Evolutionary conservation across 2,797 vertebrate genomes (phyloP), one percentile per base, ranked within the genome.

Genomic region (Spheniscus humboldti): DNA sequence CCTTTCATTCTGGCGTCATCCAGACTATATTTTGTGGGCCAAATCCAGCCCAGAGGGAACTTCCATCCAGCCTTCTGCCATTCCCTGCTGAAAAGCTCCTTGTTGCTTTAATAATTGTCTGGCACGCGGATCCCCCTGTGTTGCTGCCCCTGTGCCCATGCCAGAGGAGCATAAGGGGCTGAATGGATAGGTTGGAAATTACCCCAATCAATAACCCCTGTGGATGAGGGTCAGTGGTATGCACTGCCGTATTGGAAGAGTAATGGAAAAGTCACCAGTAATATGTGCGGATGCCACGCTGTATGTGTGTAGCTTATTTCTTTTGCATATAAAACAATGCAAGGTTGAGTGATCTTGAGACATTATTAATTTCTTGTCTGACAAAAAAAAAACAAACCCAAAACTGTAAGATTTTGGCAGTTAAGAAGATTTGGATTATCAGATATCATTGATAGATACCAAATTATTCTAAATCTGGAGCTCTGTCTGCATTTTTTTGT

Each of bases 1-100:
- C 55, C 71, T 88, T 86, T 87, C 50, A 27, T 87, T 76, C 93
- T 95, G 84, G 80, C 92, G 89, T 92, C 69, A 83, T 72, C 62
- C 50, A 50, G 45, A 50, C 41, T 84, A 7, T 69, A 35, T 92
- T 80, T 85, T 31, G 14, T 88, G 67, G 56, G 56, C 64, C 81
- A 71, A 67, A 89, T 89, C 19, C 52, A 87, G 23, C 48, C 64
- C 30, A 56, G 60, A 48, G 56, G 88, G 48, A 82, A 19, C 88
- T 84, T 93, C 68, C 28, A 81, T 86, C 80, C 80, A 88, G 30
- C 43, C 31, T 87, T 91, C 75, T 74, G 56, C 76, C 53, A 48
- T 90, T 90, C 57, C 57, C 20, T 0, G 1, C 73, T 87, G 69
- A 93, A 72, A 75, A 86, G 47, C 41, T 94, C 73, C 57, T 90